Percentiles rank a stretch among this genome's conserved stretches.
Evolutionary conservation across 2,888 invertebrate genomes (phyloP).

Genomic region (Ormyrus pomaceus): DNA sequence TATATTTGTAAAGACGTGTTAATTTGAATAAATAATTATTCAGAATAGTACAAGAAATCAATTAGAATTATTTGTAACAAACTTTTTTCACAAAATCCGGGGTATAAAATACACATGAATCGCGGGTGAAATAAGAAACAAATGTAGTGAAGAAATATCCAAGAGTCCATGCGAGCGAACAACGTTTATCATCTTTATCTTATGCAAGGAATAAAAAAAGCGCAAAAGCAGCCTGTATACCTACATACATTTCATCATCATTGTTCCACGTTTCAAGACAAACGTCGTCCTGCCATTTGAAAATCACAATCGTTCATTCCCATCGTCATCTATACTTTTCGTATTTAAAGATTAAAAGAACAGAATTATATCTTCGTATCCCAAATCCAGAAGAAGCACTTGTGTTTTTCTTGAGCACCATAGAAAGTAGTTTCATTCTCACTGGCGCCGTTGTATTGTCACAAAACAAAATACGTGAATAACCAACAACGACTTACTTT

Average conservation of each 20-base stretch:
- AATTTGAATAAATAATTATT: conserved; percentile 26
- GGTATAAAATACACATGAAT: conserved; percentile 20
- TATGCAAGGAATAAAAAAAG: conserved; percentile 23
- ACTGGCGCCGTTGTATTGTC: conserved; percentile 36
- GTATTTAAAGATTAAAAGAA: conserved; percentile 35
- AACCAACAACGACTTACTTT: conserved; percentile 43
- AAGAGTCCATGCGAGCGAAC: conserved; percentile 28
- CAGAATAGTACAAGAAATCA: neutral
- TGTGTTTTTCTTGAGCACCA: conserved; percentile 48
- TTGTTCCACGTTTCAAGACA: conserved; percentile 27
- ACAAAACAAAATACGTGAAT: conserved; percentile 27
- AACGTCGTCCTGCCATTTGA: conserved; percentile 38
- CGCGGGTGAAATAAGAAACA: conserved; percentile 2
- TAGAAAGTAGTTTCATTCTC: conserved; percentile 47
- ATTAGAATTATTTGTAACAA: conserved; percentile 14
- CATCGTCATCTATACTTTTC: conserved; percentile 42
- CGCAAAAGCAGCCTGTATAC: conserved; percentile 27
- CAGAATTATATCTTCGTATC: conserved; percentile 22
- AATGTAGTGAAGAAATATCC: conserved; percentile 16
- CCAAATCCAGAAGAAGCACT: conserved; percentile 12
- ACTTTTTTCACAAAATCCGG: conserved; percentile 2
- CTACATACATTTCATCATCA: conserved; percentile 37
- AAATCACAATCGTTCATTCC: conserved; percentile 26
- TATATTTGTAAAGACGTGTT: conserved; percentile 13
- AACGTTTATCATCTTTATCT: conserved; percentile 20